These are phyloP conservation scores for Pharmacophagus antenor DNA, from an alignment of 2,888 invertebrate genomes.

Conservation along the genomic window DNA sequence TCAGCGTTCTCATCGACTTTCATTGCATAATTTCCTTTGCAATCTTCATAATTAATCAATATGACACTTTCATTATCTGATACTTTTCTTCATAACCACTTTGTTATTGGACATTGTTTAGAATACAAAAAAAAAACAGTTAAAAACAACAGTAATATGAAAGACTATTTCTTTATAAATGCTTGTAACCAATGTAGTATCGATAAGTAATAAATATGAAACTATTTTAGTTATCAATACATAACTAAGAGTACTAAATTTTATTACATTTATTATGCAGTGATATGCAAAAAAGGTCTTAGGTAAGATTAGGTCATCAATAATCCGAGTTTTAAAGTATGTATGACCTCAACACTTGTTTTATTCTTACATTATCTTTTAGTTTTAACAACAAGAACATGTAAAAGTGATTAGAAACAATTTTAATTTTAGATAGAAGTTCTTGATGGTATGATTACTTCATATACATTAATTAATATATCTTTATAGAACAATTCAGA, in stretches of 20 bases:
- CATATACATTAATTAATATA: background rate
- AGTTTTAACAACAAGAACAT: conserved; percentile 12
- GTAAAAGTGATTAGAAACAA: background rate
- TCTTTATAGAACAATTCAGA: background rate
- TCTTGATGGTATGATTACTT: background rate
- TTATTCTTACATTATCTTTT: conserved; percentile 11
- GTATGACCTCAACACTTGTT: conserved; percentile 16
- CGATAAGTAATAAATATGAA: too few relatives aligned
- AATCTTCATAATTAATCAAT: conserved; percentile 10
- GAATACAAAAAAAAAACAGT: too few relatives aligned
- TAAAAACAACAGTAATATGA: too few relatives aligned
- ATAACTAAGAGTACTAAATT: background rate
- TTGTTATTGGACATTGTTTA: background rate
- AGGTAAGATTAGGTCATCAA: conserved; percentile 20
- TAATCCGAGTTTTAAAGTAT: background rate
- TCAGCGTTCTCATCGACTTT: conserved; percentile 17
- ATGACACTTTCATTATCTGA: background rate
- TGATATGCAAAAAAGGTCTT: background rate
- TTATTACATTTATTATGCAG: background rate
- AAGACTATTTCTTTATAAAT: too few relatives aligned
- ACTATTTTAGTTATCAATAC: background rate
- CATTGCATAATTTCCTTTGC: conserved; percentile 3
- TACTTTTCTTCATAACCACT: background rate
- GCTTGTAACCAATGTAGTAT: too few relatives aligned
- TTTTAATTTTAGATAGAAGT: background rate